Evolutionary conservation across 1,140 invertebrate genomes (phyloP), one percentile per base, ranked within the genome.

Genomic region (Aporrectodea caliginosa): DNA sequence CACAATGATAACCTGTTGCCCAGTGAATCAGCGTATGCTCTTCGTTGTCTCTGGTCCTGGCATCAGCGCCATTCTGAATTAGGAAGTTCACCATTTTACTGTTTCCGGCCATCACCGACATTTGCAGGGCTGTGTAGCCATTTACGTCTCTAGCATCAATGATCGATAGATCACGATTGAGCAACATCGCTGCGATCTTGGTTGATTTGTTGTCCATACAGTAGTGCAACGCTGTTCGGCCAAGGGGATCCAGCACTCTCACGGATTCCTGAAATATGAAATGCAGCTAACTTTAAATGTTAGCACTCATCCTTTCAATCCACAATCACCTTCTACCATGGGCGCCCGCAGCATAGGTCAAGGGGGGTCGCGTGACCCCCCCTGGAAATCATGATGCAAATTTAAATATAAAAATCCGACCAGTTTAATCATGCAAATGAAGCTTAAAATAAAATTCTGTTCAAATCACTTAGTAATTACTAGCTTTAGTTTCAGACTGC

Each of bases 21-120:
- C 97, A 99, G 88, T 99, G 97, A n/a, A 98, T 92, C n/a, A 95
- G 93, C 1, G 96, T 96, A 86, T 99, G 97, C 74, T 93, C 92
- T 86, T 99, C 97, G 85, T 95, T 92, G 88, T 99, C 97, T 76
- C 93, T 90, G 43, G 93, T 92, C 86, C 94, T 93, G 70, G 98
- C 92, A 84, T 97, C 93, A 14, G 96, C 95, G 31, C 88, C 88
- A 78, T 84, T 85, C 69, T 88, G 84, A 6, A 89, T 77, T 72
- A 90, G 81, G 33, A 88, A 82, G 35, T 85, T 81, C 0, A 89
- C 81, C 34, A 89, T 75, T 14, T 84, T 84, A 1, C 82, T 75
- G 81, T 89, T 89, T 2, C 87, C 88, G 1, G 85, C 85, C 32
- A 88, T 88, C 1, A 88, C 86, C 1, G 89, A 85, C 77, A 89